phyloP scores from a whole-genome alignment of 2,888 invertebrate genomes.

The Rotaria magnacalcarata region DNA sequence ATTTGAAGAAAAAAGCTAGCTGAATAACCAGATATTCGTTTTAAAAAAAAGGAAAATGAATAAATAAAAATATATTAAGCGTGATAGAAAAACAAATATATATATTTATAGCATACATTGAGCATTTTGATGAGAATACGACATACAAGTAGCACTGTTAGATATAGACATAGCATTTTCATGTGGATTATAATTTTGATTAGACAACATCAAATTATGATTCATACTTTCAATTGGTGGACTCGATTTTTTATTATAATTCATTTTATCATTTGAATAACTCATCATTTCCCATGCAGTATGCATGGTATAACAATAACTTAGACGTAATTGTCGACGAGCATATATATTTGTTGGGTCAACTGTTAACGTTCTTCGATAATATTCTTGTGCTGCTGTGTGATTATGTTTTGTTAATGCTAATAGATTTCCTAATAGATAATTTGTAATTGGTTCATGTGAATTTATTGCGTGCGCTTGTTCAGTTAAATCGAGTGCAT shows the following conservation, averaged over 20 bases:
- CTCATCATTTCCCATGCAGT: not conserved
- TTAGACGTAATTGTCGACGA: not conserved
- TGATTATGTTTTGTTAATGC: constrained; percentile 19
- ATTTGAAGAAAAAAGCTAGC: not conserved
- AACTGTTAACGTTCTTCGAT: not conserved
- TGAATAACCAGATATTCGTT: no score
- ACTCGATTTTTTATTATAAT: not conserved
- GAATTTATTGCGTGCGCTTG: constrained; percentile 25
- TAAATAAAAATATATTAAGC: no score
- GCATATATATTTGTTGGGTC: constrained; percentile 14
- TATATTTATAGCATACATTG: not conserved
- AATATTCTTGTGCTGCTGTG: not conserved
- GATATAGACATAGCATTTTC: not conserved
- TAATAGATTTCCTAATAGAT: constrained; percentile 2
- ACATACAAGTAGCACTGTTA: not conserved
- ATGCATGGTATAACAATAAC: not conserved
- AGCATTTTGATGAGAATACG: not conserved
- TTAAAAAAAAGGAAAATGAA: no score
- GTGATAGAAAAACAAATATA: no score
- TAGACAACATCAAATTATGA: not conserved
- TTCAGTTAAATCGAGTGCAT: constrained; percentile 15
- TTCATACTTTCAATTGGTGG: not conserved
- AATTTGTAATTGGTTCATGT: constrained; percentile 30
- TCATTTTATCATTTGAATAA: not conserved
- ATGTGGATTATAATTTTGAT: not conserved